Evolutionary conservation across 2,797 vertebrate genomes (phyloP).

Genomic region (Orestias chungarensis): DNA sequence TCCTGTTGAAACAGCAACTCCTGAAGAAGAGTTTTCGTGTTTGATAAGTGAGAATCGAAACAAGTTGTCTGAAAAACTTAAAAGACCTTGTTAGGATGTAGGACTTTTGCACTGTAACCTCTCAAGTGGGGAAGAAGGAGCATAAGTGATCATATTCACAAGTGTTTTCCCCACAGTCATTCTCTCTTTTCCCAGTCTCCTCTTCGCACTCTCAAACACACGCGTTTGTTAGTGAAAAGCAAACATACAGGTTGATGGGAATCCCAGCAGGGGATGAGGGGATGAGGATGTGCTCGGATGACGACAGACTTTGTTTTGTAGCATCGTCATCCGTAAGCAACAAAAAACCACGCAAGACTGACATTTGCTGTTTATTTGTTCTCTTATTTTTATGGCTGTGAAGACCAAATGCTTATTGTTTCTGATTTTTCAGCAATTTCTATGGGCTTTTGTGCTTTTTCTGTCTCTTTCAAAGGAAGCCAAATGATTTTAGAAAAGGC

Average conservation of each 20-base stretch:
- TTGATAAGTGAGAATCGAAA: background rate
- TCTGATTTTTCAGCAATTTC: constrained; percentile 31
- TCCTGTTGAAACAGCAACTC: background rate
- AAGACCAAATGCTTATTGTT: constrained; percentile 51
- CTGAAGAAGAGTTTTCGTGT: background rate
- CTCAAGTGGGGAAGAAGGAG: constrained; percentile 46
- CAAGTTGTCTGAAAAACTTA: background rate
- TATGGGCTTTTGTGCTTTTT: constrained; percentile 38
- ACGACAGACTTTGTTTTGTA: constrained; percentile 39
- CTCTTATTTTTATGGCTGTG: constrained; percentile 26
- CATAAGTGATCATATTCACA: constrained; percentile 25
- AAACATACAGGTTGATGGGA: constrained; percentile 32
- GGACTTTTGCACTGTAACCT: constrained; percentile 44
- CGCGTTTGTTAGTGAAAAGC: constrained; percentile 22
- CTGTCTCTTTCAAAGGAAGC: constrained; percentile 41
- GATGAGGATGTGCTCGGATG: constrained; percentile 57
- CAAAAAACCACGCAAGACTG: constrained; percentile 60
- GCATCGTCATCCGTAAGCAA: constrained; percentile 52
- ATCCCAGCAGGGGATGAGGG: constrained; percentile 49
- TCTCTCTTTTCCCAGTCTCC: constrained; percentile 28
- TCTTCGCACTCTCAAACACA: constrained; percentile 30
- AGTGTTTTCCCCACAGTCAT: constrained; percentile 24
- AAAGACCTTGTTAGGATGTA: constrained; percentile 50
- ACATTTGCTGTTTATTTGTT: constrained; percentile 47
- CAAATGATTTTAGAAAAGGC: constrained; percentile 64